A percentile compares a stretch with the other conserved stretches of the same genome.
Evolutionary conservation across 2,797 vertebrate genomes (phyloP).

Genomic region (Catostomus latipinnis): DNA sequence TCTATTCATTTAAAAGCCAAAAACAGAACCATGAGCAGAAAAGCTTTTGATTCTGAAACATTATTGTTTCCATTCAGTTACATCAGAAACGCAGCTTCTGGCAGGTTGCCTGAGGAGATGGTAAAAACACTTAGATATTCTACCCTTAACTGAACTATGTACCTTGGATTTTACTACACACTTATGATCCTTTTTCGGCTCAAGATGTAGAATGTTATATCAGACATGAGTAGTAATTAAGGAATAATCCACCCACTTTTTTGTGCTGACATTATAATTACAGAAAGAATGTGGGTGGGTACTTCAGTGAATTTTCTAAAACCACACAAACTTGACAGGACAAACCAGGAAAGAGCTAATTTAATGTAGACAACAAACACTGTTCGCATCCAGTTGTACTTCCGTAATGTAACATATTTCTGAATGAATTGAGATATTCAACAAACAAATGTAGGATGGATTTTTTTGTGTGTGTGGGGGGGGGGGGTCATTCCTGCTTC

Average conservation of each 20-base stretch:
- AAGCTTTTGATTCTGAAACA: not conserved
- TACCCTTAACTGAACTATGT: not conserved
- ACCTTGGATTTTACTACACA: not conserved
- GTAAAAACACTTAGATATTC: not conserved
- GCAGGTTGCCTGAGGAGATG: not conserved
- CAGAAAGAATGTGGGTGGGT: constrained; percentile 57
- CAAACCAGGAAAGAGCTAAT: not conserved
- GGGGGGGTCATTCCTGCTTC: too few species aligned
- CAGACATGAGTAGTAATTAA: constrained; percentile 24
- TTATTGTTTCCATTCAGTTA: not conserved
- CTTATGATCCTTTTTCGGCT: not conserved
- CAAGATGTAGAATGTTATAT: constrained; percentile 1
- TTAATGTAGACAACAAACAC: not conserved
- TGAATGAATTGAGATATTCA: too few species aligned
- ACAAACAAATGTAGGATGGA: too few species aligned
- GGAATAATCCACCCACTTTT: constrained; percentile 42
- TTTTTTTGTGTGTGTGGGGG: too few species aligned
- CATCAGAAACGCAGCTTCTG: not conserved
- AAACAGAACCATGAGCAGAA: not conserved
- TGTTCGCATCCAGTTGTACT: not conserved
- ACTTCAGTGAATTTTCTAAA: not conserved
- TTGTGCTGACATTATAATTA: constrained; percentile 45
- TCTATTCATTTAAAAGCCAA: not conserved
- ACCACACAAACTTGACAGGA: not conserved
- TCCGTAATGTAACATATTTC: too few species aligned